Conservation (phyloP, 2,888 invertebrate genomes). For the Polia nebulosa region DNA sequence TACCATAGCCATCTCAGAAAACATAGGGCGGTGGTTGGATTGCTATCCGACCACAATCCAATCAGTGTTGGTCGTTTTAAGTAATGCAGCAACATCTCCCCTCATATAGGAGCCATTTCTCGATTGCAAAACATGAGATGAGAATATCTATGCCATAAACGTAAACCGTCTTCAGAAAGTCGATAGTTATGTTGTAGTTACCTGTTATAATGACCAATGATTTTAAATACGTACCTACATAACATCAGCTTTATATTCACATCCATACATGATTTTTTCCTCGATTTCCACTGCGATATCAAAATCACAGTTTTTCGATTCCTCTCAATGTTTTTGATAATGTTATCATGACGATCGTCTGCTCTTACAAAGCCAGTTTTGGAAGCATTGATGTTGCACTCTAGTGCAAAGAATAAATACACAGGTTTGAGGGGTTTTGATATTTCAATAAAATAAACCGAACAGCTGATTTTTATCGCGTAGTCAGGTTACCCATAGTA, state of each 20-base stretch:
- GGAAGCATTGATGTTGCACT: not conserved
- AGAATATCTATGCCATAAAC: not conserved
- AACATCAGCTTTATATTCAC: too few relatives aligned
- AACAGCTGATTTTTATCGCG: too few relatives aligned
- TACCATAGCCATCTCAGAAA: not conserved
- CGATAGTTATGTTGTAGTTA: not conserved
- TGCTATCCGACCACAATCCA: slow-evolving; percentile 2
- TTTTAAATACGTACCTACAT: not conserved
- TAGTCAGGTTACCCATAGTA: too few relatives aligned
- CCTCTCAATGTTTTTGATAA: not conserved
- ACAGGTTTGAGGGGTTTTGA: not conserved
- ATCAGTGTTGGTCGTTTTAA: slow-evolving; percentile 6
- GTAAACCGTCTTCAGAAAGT: not conserved
- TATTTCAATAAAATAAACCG: not conserved
- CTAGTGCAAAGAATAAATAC: not conserved
- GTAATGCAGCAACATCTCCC: slow-evolving; percentile 14
- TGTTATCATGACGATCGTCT: slow-evolving; percentile 1
- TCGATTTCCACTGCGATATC: not conserved
- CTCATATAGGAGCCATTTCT: not conserved
- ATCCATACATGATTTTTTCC: not conserved
- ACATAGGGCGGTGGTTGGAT: not conserved
- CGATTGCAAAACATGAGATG: slow-evolving; percentile 1
- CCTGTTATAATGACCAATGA: not conserved
- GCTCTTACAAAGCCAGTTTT: not conserved
- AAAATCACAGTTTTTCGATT: not conserved